Evolutionary conservation across 2,113 vertebrate species (phyloP), one percentile per base, ranked within the genome.

Genomic region (Buteo buteo): DNA sequence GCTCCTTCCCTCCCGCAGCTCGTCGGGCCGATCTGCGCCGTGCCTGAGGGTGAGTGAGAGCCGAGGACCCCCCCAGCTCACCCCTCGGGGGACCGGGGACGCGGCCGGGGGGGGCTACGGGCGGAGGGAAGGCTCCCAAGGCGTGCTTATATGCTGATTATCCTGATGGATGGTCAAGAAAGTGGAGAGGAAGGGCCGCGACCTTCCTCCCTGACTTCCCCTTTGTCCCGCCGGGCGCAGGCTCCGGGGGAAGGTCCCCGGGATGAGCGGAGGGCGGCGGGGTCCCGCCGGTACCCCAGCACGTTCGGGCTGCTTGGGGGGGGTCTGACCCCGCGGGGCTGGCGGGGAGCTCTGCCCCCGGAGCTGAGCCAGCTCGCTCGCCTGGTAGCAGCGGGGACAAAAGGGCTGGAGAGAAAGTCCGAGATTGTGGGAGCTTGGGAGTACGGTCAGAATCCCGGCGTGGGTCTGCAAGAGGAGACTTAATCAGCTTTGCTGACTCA

Each of bases 21-120:
- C 38, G 38, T 38, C 38, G 38, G 38, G 38, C 38, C 38, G 38
- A 38, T 38, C 38, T 38, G 38, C 38, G 38, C 38, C 38, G 38
- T 38, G 38, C 38, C 38, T 38, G 38, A 38, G 38, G 94, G 96
- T 93, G 79, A 96, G 94, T 96, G 59, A 6, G 38, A 52, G 65
- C 16, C 7, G 13, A 24, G 10, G 42, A 13, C 50, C 50, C 10
- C 5, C 20, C 11, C 44, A 4, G n/a, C 11, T 17, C 16, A 31
- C 2, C 17, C 32, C 21, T 26, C 26, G 12, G 38, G 26, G 47
- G n/a, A 34, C 14, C 5, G 34, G 62, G 18, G 57, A 21, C 24
- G 66, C 8, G 11, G 28, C 25, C 32, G 13, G 21, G 17, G 22
- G 38, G 24, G 44, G 34, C 25, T 11, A 7, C 34, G 26, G n/a